Evolutionary conservation across 2,797 vertebrate genomes (phyloP).

Genomic region (Schizopygopsis malacanthus): DNA sequence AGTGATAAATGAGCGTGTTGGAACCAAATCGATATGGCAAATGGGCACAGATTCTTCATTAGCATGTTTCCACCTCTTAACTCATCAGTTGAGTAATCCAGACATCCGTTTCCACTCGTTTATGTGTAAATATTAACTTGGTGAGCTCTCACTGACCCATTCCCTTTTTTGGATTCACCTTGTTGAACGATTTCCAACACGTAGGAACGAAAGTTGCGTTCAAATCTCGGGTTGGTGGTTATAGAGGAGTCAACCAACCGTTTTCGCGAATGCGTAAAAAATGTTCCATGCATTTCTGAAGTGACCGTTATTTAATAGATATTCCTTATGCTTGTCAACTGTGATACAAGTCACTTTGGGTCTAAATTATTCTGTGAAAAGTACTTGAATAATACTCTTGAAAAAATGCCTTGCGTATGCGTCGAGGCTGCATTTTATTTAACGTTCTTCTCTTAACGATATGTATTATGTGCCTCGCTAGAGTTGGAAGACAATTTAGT

Average conservation of each 20-base stretch:
- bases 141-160: neutral
- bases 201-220: neutral
- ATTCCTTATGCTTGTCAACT: conserved; percentile 54
- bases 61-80: conserved; percentile 13
- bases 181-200: neutral
- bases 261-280: conserved; percentile 38
- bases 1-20: neutral
- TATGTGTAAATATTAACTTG: conserved; percentile 33
- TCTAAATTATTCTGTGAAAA: conserved; percentile 82
- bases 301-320: conserved; percentile 47
- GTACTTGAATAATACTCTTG: conserved; percentile 80
- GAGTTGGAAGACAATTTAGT: conserved; percentile 49
- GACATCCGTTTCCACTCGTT: neutral
- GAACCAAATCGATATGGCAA: conserved; percentile 44
- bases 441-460: conserved; percentile 52
- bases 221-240: neutral
- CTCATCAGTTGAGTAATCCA: conserved; percentile 8
- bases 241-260: conserved; percentile 6
- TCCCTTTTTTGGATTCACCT: neutral
- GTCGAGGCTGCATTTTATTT: conserved; percentile 61
- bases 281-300: conserved; percentile 52
- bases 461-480: conserved; percentile 72
- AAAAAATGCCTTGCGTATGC: conserved; percentile 28
- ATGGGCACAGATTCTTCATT: conserved; percentile 2
- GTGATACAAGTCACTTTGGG: conserved; percentile 67